Evolutionary conservation across 2,113 vertebrate species (phyloP), one percentile per base, ranked within the genome.

Genomic region (Tenrec ecaudatus): DNA sequence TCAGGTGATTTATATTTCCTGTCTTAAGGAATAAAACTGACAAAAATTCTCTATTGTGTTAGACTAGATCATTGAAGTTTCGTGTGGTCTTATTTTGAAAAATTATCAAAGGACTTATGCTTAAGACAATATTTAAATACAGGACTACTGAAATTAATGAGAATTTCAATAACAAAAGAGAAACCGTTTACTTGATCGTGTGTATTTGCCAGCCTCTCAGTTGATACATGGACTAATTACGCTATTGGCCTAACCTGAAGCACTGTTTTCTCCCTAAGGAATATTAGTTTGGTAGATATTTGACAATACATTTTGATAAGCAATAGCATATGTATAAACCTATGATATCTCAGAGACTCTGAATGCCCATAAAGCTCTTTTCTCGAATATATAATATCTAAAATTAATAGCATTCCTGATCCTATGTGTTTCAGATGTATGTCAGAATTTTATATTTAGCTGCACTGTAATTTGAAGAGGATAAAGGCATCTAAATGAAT

Each of bases 41-140:
- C 5, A 73, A 16, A 8, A 78, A 40, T 78, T 66, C 12, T 17
- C 71, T 71, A 4, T 23, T 62, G 31, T 82, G 33, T 58, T 89
- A 22, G 4, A 91, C 77, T 66, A 43, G n/a, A 89, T 77, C 64
- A 80, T 53, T 76, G 38, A 92, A 53, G 80, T 62, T 73, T 22
- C 81, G 19, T 73, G 53, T 43, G 6, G 62, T 6, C 87, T 60
- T 77, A 68, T 15, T 86, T 93, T 94, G 4, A 66, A 92, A 57
- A 77, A 33, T 7, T 36, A 75, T 62, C 11, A 29, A 57, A 88
- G 64, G 3, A 57, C 36, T 68, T 53, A 38, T 53, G 1, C 77
- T 2, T 29, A 80, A 29, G 5, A 38, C 0, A 25, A 0, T 66
- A 82, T 86, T 75, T 93, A 58, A 95, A 53, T 31, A 60, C 12